Base-by-base conservation (phyloP, 2,113 vertebrate genomes). In the Pogona vitticeps region DNA sequence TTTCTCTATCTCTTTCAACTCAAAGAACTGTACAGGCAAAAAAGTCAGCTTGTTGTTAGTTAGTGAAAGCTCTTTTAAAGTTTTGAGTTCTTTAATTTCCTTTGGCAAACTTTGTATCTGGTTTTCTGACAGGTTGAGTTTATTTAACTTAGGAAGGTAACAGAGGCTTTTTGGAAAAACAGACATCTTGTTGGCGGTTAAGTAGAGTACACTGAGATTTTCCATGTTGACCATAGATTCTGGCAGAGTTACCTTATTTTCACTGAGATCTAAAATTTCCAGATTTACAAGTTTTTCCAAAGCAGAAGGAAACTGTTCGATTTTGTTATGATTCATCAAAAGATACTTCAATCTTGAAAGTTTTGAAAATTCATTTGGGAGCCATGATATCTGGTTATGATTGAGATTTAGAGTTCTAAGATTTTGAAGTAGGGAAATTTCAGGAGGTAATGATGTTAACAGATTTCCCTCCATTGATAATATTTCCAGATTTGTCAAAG, bases 11-110 rank as follows among this genome's bases (percentile, higher is more conserved):
- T 93, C 91, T 82, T 63, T 68, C 86, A 96, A 9, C 0, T 82
- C 90, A 91, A 96, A 96, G 71, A 97, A 88, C 72, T 96, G 84
- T 72, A 94, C 83, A 63, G 95, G 90, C 76, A 95, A 92, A 95
- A 95, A 96, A 10, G 82, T 90, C 84, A 97, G 82, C 67, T 94
- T 94, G 90, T 96, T 96, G 38, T 95, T 91, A 86, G 73, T 89
- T 77, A 96, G 3, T 58, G 88, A 93, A 90, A 96, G 91, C 9
- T 91, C 90, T 87, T 90, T 82, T 82, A 89, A 85, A 71, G 80
- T 92, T 86, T 82, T 89, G 23, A 96, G 91, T 23, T 92, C 61
- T 58, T 82, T 93, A 80, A 96, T 92, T 88, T 94, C 91, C 87
- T 95, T 96, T 71, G 95, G 95, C 77, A 96, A 94, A 90, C 91